These are phyloP conservation scores for Heterochromis multidens DNA, from an alignment of 2,113 vertebrate genomes.

Conservation along the genomic window DNA sequence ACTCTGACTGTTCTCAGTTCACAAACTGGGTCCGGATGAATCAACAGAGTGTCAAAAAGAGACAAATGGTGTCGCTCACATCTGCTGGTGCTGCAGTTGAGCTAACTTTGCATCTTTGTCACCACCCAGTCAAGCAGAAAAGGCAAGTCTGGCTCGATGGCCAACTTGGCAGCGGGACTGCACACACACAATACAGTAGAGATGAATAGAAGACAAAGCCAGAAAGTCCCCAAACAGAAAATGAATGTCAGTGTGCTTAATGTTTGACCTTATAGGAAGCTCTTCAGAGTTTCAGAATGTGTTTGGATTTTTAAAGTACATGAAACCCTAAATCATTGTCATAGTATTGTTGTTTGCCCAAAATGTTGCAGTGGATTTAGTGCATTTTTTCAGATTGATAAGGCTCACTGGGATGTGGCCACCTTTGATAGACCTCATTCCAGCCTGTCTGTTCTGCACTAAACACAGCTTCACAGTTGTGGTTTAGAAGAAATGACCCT, in stretches of 20 bases:
- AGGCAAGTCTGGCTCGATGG: conserved; percentile 29
- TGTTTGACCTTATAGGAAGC: conserved; percentile 25
- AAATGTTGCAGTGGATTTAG: background rate
- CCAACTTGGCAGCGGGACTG: conserved; percentile 47
- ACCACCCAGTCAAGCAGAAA: conserved; percentile 63
- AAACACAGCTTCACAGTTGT: background rate
- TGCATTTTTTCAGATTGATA: background rate
- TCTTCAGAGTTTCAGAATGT: conserved; percentile 10
- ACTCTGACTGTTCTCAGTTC: background rate
- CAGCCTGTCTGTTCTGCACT: background rate
- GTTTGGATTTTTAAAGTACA: conserved; percentile 37
- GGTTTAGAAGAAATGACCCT: background rate
- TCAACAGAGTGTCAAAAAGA: conserved; percentile 36
- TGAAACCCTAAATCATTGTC: background rate
- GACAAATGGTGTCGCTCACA: conserved; percentile 55
- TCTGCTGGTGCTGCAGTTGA: conserved; percentile 48
- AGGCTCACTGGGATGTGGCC: background rate
- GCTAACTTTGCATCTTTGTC: conserved; percentile 60
- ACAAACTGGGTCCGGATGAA: conserved; percentile 3
- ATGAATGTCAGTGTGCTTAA: conserved; percentile 17
- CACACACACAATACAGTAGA: conserved; percentile 51
- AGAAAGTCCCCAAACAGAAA: conserved; percentile 6
- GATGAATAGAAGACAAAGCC: conserved; percentile 53
- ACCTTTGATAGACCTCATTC: background rate
- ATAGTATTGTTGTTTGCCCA: background rate